These are phyloP conservation scores for Engraulis encrasicolus DNA, from an alignment of 2,113 vertebrate genomes.

Conservation along the genomic window DNA sequence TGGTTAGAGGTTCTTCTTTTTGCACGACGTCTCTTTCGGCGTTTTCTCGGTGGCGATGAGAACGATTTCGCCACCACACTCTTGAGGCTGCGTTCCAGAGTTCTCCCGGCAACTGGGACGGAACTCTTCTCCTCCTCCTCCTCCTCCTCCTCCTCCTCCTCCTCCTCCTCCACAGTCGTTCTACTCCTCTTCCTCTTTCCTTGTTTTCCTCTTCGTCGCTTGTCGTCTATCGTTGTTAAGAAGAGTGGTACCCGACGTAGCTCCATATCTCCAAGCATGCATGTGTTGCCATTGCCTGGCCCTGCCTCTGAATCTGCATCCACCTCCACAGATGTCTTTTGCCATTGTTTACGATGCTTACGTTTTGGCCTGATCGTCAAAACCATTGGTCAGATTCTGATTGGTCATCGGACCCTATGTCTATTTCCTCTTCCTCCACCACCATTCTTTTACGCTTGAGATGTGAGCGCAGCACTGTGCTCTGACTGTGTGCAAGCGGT, in stretches of 20 bases:
- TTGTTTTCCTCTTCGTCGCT: neutral
- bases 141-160: too few species aligned
- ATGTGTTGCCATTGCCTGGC: neutral
- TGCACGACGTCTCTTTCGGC: conserved; percentile 68
- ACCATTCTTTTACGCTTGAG: conserved; percentile 40
- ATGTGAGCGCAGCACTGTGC: neutral
- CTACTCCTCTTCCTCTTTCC: conserved; percentile 60
- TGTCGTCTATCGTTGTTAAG: neutral
- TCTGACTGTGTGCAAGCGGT: neutral
- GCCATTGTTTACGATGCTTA: conserved; percentile 66
- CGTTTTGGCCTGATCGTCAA: neutral
- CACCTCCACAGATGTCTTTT: neutral
- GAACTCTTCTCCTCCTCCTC: conserved; percentile 21
- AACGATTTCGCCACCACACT: conserved; percentile 74
- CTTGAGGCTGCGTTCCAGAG: conserved; percentile 62
- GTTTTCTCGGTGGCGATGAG: conserved; percentile 64
- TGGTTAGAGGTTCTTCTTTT: conserved; percentile 42
- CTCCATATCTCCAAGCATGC: neutral
- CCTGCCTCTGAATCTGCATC: neutral
- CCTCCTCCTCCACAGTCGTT: too few species aligned
- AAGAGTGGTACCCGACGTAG: neutral
- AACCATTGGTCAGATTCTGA: neutral
- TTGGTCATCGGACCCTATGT: neutral
- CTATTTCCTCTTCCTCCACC: conserved; percentile 45
- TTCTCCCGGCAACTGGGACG: neutral